Evolutionary conservation across 1,140 invertebrate genomes (phyloP), one percentile per base, ranked within the genome.

Genomic region (Drosophila melanica): DNA sequence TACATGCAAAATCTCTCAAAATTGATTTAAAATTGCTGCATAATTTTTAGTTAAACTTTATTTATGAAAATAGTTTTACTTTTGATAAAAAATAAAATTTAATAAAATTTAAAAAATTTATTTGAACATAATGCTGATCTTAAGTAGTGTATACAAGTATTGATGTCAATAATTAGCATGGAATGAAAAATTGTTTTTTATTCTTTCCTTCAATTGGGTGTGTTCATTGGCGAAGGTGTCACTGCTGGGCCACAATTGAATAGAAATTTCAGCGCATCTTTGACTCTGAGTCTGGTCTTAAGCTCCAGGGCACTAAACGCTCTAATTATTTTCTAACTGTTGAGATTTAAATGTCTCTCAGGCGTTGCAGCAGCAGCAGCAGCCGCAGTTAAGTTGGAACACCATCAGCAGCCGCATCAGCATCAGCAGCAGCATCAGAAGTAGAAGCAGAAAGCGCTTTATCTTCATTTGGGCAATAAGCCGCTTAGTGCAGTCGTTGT

Each of bases 251-350:
- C 33, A 57, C 60, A 71, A 65, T 45, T 48, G 16, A 12, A 57
- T 44, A 59, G 2, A 20, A 54, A 67, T 68, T 70, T 57, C 14
- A 60, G 41, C 50, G 54, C 42, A 27, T 55, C 23, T 55, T 54
- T 74, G 44, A 23, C 23, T 64, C 14, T 9, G 39, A 14, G 39
- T 63, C 30, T 47, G 23, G 41, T 37, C 16, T 35, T 53, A 37
- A 41, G 44, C 37, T 69, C 9, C 30, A 8, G 55, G 54, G 47
- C 75, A 87, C 75, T 86, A 86, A 89, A 90, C 70, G 85, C 85
- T 85, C 85, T 89, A 90, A 89, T 89, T 89, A 89, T 90, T 89
- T 87, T 89, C 77, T 68, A 89, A 80, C 79, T 80, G 85, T 75
- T 77, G 47, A 77, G 85, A 89, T 79, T 89, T 90, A 84, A 89